phyloP scores from a whole-genome alignment of 2,888 invertebrate genomes.

The Plutella xylostella region DNA sequence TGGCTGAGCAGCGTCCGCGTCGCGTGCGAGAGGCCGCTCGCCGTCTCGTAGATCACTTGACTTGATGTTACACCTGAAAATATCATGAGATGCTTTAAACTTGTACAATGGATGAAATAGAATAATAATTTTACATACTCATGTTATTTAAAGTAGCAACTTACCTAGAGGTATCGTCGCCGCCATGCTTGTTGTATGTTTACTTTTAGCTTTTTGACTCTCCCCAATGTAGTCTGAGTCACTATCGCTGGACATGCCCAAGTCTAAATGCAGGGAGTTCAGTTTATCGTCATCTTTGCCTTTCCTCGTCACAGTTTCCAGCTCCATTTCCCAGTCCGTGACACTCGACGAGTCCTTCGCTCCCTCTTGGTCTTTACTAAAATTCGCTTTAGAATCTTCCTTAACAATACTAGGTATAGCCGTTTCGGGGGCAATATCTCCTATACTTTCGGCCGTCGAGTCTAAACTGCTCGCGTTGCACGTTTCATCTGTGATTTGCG shows the following conservation, averaged over 20 bases:
- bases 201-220: conserved; percentile 38
- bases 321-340: conserved; percentile 73
- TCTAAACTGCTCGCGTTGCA: conserved; percentile 56
- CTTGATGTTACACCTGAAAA: conserved; percentile 53
- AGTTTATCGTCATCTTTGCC: conserved; percentile 56
- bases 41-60: conserved; percentile 46
- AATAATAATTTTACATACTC: no score
- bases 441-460: conserved; percentile 48
- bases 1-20: conserved; percentile 62
- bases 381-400: conserved; percentile 33
- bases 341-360: conserved; percentile 51
- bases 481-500: conserved; percentile 43
- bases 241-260: conserved; percentile 66
- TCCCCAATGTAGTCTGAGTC: conserved; percentile 53
- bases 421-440: conserved; percentile 41
- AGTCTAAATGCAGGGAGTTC: conserved; percentile 55
- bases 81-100: neutral
- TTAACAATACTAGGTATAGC: conserved; percentile 33
- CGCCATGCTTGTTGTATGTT: conserved; percentile 40
- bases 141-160: no score
- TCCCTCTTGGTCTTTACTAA: conserved; percentile 38
- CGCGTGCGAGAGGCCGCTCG: conserved; percentile 49
- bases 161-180: conserved; percentile 49
- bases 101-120: no score
- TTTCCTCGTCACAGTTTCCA: conserved; percentile 63